Evolutionary conservation across 2,113 vertebrate species (phyloP).

Genomic region (Agapornis roseicollis): DNA sequence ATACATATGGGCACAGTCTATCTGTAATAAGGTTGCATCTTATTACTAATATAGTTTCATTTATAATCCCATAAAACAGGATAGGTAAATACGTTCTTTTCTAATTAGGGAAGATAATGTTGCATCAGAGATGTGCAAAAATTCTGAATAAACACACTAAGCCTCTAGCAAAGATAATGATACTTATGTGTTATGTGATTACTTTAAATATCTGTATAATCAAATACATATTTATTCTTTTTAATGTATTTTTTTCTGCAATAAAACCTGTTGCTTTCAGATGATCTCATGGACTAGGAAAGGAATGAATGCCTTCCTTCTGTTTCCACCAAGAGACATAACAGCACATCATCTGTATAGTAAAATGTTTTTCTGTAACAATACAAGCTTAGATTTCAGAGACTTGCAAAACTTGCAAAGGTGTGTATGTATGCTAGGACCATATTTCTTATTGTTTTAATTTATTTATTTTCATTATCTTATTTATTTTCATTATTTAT

Average conservation of each 20-base stretch:
- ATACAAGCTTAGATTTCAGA: not conserved
- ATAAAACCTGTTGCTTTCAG: not conserved
- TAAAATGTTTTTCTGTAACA: not conserved
- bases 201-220: conserved; percentile 25
- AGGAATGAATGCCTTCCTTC: not conserved
- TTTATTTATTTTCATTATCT: no score
- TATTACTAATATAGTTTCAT: not conserved
- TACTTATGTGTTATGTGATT: not conserved
- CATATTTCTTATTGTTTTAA: not conserved
- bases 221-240: not conserved
- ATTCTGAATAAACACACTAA: conserved; percentile 12
- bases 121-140: not conserved
- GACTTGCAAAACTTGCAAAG: not conserved
- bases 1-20: not conserved
- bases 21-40: not conserved
- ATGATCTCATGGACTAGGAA: not conserved
- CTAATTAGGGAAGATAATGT: conserved; percentile 11
- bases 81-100: conserved; percentile 19
- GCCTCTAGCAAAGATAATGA: conserved; percentile 10
- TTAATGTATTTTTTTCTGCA: not conserved
- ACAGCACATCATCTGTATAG: not conserved
- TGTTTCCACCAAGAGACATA: not conserved
- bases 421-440: not conserved
- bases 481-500: not conserved
- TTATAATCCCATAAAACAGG: not conserved